Conservation (phyloP, 2,113 vertebrate genomes). For the Thymallus thymallus region DNA sequence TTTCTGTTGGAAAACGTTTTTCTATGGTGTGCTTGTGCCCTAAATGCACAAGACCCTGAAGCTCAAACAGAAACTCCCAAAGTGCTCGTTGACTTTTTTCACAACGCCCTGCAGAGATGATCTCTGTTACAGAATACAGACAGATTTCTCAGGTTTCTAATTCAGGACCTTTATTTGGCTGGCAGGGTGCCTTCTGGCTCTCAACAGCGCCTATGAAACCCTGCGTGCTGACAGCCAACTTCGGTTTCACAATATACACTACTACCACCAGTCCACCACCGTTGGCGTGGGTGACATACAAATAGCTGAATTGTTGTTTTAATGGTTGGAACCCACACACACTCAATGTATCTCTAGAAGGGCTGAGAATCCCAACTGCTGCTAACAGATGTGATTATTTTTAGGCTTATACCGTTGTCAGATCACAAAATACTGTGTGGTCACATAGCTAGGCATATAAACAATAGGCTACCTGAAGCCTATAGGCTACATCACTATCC, state of each 20-base stretch:
- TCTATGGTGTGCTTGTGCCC: background rate
- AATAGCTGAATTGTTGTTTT: conserved; percentile 30
- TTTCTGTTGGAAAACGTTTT: background rate
- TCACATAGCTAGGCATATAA: no score
- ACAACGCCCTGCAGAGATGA: background rate
- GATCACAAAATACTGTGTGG: no score
- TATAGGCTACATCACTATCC: no score
- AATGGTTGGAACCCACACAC: background rate
- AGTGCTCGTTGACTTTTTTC: background rate
- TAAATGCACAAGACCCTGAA: no score
- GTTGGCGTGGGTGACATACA: conserved; percentile 44
- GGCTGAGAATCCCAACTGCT: no score
- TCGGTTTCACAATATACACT: conserved; percentile 45
- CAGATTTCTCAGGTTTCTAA: conserved; percentile 41
- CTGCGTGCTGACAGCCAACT: conserved; percentile 46
- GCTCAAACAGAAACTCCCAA: no score
- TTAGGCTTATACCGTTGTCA: no score
- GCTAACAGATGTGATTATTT: no score
- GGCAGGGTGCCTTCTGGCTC: conserved; percentile 46
- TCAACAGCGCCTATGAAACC: conserved; percentile 23
- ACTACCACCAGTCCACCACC: conserved; percentile 13
- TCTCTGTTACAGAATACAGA: conserved; percentile 29
- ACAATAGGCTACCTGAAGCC: no score
- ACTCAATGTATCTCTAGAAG: background rate
- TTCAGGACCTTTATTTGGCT: conserved; percentile 55